Base-by-base conservation (phyloP, 30 jellyfish, hydroid and myxozoan species). In the Hydractinia symbiolongicarpus region DNA sequence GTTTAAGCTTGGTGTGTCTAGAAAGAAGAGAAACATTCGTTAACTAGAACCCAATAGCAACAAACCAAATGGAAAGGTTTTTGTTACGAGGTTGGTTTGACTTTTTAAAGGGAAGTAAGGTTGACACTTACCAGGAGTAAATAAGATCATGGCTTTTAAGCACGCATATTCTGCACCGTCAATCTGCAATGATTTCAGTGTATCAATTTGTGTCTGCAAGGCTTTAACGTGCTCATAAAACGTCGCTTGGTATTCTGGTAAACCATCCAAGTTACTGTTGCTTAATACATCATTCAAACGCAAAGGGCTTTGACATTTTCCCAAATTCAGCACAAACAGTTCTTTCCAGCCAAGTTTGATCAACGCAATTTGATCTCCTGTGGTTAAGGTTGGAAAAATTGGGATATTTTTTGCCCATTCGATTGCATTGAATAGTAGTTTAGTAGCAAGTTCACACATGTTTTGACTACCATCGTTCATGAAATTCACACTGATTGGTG, bases 161-260 rank as follows among this genome's bases (percentile, higher is more conserved):
- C 97, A 90, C 10, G 97, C 97, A 67, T 79, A 90, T 72, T 90
- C 97, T 5, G 97, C 97, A 6, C 96, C 94, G 71, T 90, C 97
- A 14, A 90, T 94, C 44, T 90, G 96, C 90, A 90, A 66, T 53
- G 80, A 84, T 71, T 86, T 90, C 40, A 90, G 76, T 69, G 83
- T 86, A 49, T 90, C 94, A 82, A 90, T 70, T 52, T 90, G 97
- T 15, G 83, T 96, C 67, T 90, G 95, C 49, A 90, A 67, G 20
- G 84, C 81, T 11, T 94, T 56, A 44, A 89, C 81, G 74, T 89
- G 94, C 51, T 89, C 97, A 88, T 82, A 73, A 66, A 82, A 88
- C 7, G 91, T 11, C 5, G 61, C 84, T 10, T 84, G 71, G 61
- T 86, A 85, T 50, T 89, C 97, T 40, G 76, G 75, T 64, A 79